These are phyloP conservation scores for Lucinisca nassula DNA, from an alignment of 2,888 invertebrate genomes.

Conservation along the genomic window DNA sequence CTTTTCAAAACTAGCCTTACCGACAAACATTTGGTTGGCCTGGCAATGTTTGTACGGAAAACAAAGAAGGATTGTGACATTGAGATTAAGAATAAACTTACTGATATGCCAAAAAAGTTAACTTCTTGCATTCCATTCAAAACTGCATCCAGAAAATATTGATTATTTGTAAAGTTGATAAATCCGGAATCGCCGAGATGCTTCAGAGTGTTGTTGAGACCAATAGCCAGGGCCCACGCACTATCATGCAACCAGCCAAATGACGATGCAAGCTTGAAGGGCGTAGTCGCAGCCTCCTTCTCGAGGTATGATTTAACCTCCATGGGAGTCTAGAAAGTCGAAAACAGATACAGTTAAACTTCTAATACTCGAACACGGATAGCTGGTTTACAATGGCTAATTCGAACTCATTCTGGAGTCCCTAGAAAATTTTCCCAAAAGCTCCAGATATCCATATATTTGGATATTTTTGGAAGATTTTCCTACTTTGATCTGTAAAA, in stretches of 20 bases:
- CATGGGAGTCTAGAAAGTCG: neutral
- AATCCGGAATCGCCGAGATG: conserved; percentile 5
- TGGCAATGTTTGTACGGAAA: no score
- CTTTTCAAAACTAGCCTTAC: no score
- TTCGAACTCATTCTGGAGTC: no score
- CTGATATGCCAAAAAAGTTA: conserved; percentile 63
- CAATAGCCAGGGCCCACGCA: conserved; percentile 64
- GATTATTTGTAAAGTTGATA: conserved; percentile 33
- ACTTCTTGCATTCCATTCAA: conserved; percentile 37
- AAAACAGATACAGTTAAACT: no score
- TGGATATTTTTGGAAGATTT: no score
- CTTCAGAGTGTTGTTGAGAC: conserved; percentile 51
- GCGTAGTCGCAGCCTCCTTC: neutral
- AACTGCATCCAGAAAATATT: conserved; percentile 34
- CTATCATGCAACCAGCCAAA: conserved; percentile 49
- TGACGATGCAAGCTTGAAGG: neutral
- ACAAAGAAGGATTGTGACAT: no score
- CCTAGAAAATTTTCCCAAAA: no score
- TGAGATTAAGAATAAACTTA: conserved; percentile 9
- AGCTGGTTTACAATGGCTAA: no score
- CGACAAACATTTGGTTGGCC: no score
- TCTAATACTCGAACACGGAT: no score
- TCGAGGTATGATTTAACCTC: neutral
- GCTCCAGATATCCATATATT: no score
- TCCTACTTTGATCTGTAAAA: no score